Evolutionary conservation across 2,797 vertebrate genomes (phyloP), one percentile per base, ranked within the genome.

Genomic region (Xiphophorus birchmanni): DNA sequence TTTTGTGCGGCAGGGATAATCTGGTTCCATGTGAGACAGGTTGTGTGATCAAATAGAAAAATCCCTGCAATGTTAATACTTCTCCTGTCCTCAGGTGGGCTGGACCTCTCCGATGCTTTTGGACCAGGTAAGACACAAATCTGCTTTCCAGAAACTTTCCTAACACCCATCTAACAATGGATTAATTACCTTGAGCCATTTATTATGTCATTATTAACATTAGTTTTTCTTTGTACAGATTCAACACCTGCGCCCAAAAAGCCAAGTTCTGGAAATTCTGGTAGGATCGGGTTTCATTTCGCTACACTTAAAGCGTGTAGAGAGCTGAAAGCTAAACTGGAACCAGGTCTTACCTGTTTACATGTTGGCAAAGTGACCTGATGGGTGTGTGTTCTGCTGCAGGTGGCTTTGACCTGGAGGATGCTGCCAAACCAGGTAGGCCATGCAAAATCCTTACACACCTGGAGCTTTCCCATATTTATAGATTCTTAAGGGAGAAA

Each of bases 41-140:
- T 40, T 35, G 50, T 45, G 0, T 12, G 50, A 71, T 26, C 47
- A 65, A 15, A 2, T n/a, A n/a, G 50, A 54, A 13, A 77, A 42
- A 2, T 42, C 35, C n/a, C 26, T 74, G 60, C 32, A 21, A 35
- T 65, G 17, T 37, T 65, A 37, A 65, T 4, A 2, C 2, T 37
- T 37, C 32, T 65, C 60, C 18, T 37, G 44, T 77, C 21, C 42
- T 4, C 60, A 83, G 82, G 0, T 58, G 82, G 2, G 0, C 8
- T 88, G 0, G 29, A 83, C 75, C 82, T 90, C 13, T 4, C 0
- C 0, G 86, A 90, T 80, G 86, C 79, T 11, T 18, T 90, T 18
- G 87, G 50, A 40, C 58, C 78, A 86, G 81, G 89, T 90, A 83
- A 65, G 63, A 72, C 23, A 72, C 42, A 42, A 45, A 8, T 13